Evolutionary conservation across 2,888 invertebrate species (phyloP).

Genomic region (Acrocera orbiculus): DNA sequence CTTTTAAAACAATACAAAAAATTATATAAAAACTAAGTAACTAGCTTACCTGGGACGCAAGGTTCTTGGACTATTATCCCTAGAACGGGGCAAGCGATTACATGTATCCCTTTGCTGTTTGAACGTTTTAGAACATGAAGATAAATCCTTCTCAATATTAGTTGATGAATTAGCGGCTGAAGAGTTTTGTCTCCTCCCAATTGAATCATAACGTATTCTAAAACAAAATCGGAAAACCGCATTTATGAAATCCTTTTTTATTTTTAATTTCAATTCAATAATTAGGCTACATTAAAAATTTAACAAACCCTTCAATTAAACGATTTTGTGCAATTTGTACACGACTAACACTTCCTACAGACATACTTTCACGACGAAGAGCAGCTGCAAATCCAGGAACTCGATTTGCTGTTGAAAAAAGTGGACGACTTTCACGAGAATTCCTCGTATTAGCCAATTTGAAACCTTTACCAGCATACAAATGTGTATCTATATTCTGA

Average conservation of each 20-base stretch:
- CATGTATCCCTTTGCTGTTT: no score
- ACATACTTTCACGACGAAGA: constrained; percentile 32
- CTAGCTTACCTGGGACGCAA: constrained; percentile 42
- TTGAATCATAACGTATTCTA: no score
- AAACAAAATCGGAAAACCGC: no score
- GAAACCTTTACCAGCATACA: constrained; percentile 17
- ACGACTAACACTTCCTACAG: constrained; percentile 23
- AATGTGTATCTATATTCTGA: constrained; percentile 22
- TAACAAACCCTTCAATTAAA: constrained; percentile 24
- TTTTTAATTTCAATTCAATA: not conserved
- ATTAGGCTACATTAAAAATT: not conserved
- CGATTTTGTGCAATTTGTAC: constrained; percentile 28
- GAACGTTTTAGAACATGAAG: no score
- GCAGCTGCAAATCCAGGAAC: constrained; percentile 42
- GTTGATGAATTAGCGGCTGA: no score
- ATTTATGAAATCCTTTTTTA: not conserved
- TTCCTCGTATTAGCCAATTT: constrained; percentile 23
- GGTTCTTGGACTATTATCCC: constrained; percentile 53
- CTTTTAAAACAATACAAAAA: not conserved
- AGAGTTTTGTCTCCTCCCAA: constrained; percentile 27
- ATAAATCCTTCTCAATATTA: no score
- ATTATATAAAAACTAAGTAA: no score
- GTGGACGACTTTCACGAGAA: constrained; percentile 34
- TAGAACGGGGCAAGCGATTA: no score
- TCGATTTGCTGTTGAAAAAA: constrained; percentile 33